A percentile compares a stretch with the other conserved stretches of the same genome.
Evolutionary conservation across 2,113 vertebrate species (phyloP).

Genomic region (Protomyctophum bolini): DNA sequence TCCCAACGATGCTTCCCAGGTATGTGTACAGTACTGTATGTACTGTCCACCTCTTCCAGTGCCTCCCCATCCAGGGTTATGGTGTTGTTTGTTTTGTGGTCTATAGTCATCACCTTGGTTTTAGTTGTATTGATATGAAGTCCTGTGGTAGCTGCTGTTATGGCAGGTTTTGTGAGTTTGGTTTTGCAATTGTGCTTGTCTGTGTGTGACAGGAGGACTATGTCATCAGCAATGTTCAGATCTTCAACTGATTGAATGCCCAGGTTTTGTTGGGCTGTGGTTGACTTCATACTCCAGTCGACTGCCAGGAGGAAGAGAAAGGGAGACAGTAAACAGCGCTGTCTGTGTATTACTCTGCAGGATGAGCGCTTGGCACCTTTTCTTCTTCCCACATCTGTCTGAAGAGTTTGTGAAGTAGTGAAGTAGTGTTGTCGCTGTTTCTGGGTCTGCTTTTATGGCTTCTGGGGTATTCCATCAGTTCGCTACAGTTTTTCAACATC

Average conservation of each 20-base stretch:
- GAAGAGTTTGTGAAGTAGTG: no score
- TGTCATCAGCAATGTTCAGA: not conserved
- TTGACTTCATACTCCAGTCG: not conserved
- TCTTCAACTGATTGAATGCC: not conserved
- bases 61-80: not conserved
- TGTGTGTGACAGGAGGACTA: not conserved
- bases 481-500: no score
- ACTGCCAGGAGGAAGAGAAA: not conserved
- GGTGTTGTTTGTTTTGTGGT: not conserved
- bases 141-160: not conserved
- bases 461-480: no score
- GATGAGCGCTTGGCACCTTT: not conserved
- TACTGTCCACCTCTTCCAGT: constrained; percentile 2
- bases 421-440: no score
- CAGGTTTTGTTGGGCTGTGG: not conserved
- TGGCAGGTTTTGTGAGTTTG: not conserved
- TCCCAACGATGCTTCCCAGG: not conserved
- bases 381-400: no score
- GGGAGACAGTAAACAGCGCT: not conserved
- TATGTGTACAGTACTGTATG: not conserved
- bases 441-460: no score
- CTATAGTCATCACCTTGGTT: not conserved
- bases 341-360: not conserved
- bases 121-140: not conserved
- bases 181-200: not conserved